A percentile compares a stretch with the other conserved stretches of the same genome.
Conservation (phyloP, 2,797 vertebrate species). For the Anniella stebbinsi region DNA sequence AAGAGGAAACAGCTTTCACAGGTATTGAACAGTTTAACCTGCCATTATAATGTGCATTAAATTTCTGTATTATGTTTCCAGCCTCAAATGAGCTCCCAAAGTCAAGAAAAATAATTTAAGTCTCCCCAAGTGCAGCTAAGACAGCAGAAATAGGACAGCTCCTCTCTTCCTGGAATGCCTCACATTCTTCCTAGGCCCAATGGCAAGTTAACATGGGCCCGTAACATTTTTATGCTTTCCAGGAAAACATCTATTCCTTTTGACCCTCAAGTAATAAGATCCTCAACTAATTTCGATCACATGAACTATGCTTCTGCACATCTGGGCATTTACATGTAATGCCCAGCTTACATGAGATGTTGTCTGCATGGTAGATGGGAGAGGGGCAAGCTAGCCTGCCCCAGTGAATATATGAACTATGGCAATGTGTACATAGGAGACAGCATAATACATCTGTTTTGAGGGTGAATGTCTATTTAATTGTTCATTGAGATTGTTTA, state of each 20-base stretch:
- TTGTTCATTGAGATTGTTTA: constrained; percentile 21
- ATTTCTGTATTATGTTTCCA: not conserved
- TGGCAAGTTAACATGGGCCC: not conserved
- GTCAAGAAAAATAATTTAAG: constrained; percentile 3
- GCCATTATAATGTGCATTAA: not conserved
- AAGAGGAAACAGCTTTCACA: not conserved
- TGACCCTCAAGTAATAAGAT: not conserved
- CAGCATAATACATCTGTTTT: not conserved
- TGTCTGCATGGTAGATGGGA: not conserved
- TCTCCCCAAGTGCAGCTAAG: not conserved
- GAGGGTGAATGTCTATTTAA: not conserved
- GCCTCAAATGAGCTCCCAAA: not conserved
- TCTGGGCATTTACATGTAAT: not conserved
- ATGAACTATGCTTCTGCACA: not conserved
- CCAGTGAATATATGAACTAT: not conserved
- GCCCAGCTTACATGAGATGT: not conserved
- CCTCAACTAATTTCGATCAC: not conserved
- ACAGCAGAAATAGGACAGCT: not conserved
- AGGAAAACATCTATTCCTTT: not conserved
- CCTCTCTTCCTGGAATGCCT: not conserved
- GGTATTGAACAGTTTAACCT: not conserved
- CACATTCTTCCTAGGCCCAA: not conserved
- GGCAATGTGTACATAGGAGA: not conserved
- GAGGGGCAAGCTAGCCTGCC: not conserved
- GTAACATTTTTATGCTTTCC: not conserved